Base-by-base conservation (phyloP, 2,113 vertebrate species). In the Delphinus delphis region DNA sequence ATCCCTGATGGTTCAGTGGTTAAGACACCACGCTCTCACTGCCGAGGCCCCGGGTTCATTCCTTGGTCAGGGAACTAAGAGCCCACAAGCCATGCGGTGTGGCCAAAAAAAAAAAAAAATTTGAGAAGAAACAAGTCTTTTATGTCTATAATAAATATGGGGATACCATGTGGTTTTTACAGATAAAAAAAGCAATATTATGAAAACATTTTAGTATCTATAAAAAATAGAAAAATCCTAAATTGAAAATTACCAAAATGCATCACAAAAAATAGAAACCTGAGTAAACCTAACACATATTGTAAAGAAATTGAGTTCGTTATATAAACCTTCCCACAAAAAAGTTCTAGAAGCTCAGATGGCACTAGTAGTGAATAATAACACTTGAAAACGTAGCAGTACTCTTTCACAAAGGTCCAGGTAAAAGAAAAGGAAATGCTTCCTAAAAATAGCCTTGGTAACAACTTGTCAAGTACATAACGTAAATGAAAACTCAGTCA, bases 11-110 rank as follows among this genome's bases (percentile, higher is more conserved):
- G 1, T 50, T 33, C 74, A 77, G 26, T 77, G 74, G 74, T 77
- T 50, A 77, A 5, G 28, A 50, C 28, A 50, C 9, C 2, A 6
- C 0, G 5, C 5, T 12, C 0, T 50, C 28, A 31, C 28, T 33
- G 44, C 28, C 18, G 44, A 33, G 47, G 17, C 26, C 28, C 17
- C 73, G 18, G 5, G 8, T 76, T 50, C 26, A 76, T 20, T 76
- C 31, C 44, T 9, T 33, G 44, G 47, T 76, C 47, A 15, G 28
- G 44, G 28, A 76, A 76, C 26, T 50, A 76, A 76, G 15, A 76
- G 20, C 2, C 74, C 18, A 77, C 9, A 77, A 12, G 9, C 44
- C 9, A 3, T 77, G 28, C 20, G 2, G 28, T 12, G 74, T 33
- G n/a, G n/a, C n/a, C n/a, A n/a, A n/a, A n/a, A n/a, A n/a, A n/a